Evolutionary conservation across 1,140 invertebrate genomes (phyloP).

Genomic region (Ips typographus): DNA sequence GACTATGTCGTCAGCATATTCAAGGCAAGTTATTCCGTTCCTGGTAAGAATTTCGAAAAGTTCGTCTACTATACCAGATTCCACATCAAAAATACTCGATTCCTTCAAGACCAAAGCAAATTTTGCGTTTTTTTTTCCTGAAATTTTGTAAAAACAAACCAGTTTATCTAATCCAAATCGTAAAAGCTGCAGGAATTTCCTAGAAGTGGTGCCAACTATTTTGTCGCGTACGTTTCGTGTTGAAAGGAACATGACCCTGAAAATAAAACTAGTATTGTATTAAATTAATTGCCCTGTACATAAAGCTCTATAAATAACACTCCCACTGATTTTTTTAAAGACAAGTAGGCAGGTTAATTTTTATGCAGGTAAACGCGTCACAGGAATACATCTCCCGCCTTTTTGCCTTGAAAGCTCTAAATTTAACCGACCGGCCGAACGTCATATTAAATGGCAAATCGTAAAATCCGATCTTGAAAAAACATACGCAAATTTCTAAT

Average conservation of each 20-base stretch:
- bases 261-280: conserved; percentile 5
- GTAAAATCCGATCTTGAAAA: conserved; percentile 15
- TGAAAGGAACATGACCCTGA: conserved; percentile 12
- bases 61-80: too few species aligned
- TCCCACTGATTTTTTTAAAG: too few species aligned
- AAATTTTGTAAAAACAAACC: not conserved
- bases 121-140: not conserved
- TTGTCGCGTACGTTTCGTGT: conserved; percentile 5
- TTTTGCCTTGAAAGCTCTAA: conserved; percentile 5
- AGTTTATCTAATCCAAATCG: conserved; percentile 1
- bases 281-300: not conserved
- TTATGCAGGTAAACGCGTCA: not conserved
- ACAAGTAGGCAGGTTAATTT: too few species aligned
- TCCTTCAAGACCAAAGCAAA: not conserved
- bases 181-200: conserved; percentile 1
- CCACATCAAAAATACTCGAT: too few species aligned
- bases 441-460: conserved; percentile 11
- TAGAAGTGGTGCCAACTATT: conserved; percentile 8
- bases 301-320: too few species aligned
- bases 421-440: conserved; percentile 5
- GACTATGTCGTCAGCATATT: too few species aligned
- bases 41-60: too few species aligned
- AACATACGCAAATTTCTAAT: conserved; percentile 18
- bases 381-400: not conserved
- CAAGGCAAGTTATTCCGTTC: too few species aligned